Conservation (phyloP, 2,797 vertebrate genomes). For the Eupleurogrammus muticus region DNA sequence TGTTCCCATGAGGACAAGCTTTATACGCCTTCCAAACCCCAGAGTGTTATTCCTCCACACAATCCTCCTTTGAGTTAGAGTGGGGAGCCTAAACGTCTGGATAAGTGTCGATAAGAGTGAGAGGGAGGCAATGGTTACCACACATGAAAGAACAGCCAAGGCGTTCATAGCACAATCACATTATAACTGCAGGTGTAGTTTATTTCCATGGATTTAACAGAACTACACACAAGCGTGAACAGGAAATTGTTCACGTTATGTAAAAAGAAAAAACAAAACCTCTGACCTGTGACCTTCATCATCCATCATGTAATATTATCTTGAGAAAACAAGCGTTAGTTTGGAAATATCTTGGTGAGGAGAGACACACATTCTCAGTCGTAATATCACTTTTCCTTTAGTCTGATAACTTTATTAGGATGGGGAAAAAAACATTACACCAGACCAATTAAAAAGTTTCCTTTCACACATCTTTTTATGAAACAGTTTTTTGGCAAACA, state of each 20-base stretch:
- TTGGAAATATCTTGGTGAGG: not conserved
- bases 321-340: not conserved
- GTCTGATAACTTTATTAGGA: not conserved
- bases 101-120: slow-evolving; percentile 44
- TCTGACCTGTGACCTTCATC: not conserved
- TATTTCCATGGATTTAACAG: slow-evolving; percentile 15
- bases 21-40: slow-evolving; percentile 34
- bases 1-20: slow-evolving; percentile 60
- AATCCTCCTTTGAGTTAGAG: slow-evolving; percentile 20
- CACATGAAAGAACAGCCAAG: slow-evolving; percentile 52
- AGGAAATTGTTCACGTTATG: not conserved
- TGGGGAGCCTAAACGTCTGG: slow-evolving; percentile 47
- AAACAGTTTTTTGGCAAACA: slow-evolving; percentile 1
- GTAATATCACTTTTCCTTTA: not conserved
- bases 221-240: not conserved
- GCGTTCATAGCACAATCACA: slow-evolving; percentile 16
- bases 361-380: not conserved
- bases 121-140: slow-evolving; percentile 36
- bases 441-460: not conserved
- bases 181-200: not conserved
- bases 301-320: not conserved
- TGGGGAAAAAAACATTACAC: not conserved
- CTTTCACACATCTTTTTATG: not conserved
- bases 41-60: slow-evolving; percentile 11
- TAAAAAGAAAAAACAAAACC: not conserved